phyloP scores from a whole-genome alignment of 2,797 vertebrate species.

The Diceros bicornis region DNA sequence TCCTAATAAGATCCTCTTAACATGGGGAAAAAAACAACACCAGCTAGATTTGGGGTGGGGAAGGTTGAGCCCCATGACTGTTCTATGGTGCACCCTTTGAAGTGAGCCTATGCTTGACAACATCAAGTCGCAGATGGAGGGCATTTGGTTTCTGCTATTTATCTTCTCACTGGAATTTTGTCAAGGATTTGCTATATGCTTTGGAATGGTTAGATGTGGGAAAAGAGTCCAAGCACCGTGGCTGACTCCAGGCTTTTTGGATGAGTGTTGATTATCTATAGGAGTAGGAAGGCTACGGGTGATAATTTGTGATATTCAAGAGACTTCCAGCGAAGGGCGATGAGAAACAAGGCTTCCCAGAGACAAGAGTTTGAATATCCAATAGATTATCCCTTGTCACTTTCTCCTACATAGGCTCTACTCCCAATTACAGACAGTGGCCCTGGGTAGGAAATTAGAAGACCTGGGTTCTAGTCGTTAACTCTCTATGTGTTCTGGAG shows the following conservation, averaged over 20 bases:
- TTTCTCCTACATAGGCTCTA: not conserved
- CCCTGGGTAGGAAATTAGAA: not conserved
- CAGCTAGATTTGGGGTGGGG: not conserved
- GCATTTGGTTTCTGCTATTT: not conserved
- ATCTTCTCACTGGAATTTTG: conserved; percentile 56
- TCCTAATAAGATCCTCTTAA: conserved; percentile 7
- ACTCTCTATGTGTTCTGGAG: not conserved
- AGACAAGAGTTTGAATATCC: not conserved
- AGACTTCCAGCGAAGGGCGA: not conserved
- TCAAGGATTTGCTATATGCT: conserved; percentile 63
- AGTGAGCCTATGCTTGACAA: conserved; percentile 56
- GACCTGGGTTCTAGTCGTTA: not conserved
- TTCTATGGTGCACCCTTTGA: not conserved
- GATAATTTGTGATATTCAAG: conserved; percentile 1
- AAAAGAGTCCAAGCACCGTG: not conserved
- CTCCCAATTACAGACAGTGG: not conserved
- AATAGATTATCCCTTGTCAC: not conserved
- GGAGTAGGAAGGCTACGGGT: conserved; percentile 10
- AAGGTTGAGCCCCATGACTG: not conserved
- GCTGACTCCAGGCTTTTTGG: not conserved
- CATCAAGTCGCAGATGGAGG: conserved; percentile 44
- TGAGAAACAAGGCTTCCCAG: conserved; percentile 22
- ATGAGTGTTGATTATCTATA: conserved; percentile 16
- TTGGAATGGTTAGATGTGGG: conserved; percentile 43
- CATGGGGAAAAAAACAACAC: not conserved